Conservation (phyloP, 2,113 vertebrate species). For the Rhinolophus sinicus region DNA sequence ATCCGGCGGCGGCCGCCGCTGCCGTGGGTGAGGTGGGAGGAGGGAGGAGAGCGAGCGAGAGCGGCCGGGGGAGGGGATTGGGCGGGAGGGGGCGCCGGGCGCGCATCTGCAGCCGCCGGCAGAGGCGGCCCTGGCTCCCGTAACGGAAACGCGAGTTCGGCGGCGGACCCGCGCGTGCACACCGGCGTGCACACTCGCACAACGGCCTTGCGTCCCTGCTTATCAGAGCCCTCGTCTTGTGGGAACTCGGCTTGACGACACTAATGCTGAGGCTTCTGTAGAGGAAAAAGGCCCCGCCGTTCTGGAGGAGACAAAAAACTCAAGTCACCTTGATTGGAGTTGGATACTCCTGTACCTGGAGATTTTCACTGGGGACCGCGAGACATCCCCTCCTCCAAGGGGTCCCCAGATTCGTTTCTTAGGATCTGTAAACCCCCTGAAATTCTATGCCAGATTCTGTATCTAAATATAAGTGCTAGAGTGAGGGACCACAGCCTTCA, state of each 20-base stretch:
- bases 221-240: neutral
- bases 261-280: neutral
- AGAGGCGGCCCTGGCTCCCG: neutral
- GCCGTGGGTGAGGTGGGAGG: neutral
- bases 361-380: neutral
- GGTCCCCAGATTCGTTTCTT: neutral
- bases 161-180: neutral
- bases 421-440: neutral
- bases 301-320: neutral
- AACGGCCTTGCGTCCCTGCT: neutral
- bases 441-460: neutral
- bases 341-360: neutral
- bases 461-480: neutral
- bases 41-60: neutral
- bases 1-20: neutral
- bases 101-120: neutral
- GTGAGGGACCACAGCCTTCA: neutral
- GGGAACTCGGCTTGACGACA: neutral
- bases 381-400: neutral
- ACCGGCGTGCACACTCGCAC: neutral
- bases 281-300: neutral
- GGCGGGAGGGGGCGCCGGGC: neutral
- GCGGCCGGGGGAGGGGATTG: conserved; percentile 8
- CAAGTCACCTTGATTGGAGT: neutral
- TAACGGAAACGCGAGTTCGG: neutral